Percentiles rank a stretch among this genome's conserved stretches.
These are phyloP conservation scores for Zaprionus davidi DNA, from an alignment of 1,140 invertebrate species.

Conservation along the genomic window DNA sequence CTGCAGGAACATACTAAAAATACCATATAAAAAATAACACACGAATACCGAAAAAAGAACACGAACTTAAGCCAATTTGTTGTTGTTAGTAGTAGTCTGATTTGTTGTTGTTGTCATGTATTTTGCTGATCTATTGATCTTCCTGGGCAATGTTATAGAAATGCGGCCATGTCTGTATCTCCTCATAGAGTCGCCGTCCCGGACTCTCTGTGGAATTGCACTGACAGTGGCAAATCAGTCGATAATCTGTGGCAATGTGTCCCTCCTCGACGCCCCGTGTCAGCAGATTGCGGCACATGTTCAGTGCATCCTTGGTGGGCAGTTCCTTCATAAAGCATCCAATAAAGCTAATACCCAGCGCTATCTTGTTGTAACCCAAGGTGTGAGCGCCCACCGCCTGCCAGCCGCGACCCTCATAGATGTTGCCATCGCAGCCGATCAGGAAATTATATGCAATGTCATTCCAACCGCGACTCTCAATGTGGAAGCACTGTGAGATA, in stretches of 20 bases:
- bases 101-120: constrained; percentile 24
- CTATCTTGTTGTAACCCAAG: constrained; percentile 87
- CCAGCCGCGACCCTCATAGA: constrained; percentile 89
- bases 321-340: constrained; percentile 86
- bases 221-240: constrained; percentile 85
- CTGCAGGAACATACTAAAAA: constrained; percentile 4
- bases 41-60: constrained; percentile 2
- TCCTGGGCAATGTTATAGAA: constrained; percentile 74
- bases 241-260: constrained; percentile 84
- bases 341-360: constrained; percentile 88
- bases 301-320: constrained; percentile 73
- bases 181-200: constrained; percentile 71
- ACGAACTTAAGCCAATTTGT: constrained; percentile 18
- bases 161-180: constrained; percentile 80
- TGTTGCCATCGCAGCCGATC: constrained; percentile 88
- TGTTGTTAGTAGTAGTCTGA: constrained; percentile 3
- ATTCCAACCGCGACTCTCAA: constrained; percentile 85
- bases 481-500: constrained; percentile 85
- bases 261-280: constrained; percentile 84
- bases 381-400: constrained; percentile 88
- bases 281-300: constrained; percentile 81
- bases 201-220: constrained; percentile 83
- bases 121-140: constrained; percentile 22
- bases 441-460: constrained; percentile 89
- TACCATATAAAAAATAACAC: constrained; percentile 2